These are phyloP conservation scores for Crocodylus rhombifer DNA, from an alignment of 2,797 vertebrate species.

Conservation along the genomic window DNA sequence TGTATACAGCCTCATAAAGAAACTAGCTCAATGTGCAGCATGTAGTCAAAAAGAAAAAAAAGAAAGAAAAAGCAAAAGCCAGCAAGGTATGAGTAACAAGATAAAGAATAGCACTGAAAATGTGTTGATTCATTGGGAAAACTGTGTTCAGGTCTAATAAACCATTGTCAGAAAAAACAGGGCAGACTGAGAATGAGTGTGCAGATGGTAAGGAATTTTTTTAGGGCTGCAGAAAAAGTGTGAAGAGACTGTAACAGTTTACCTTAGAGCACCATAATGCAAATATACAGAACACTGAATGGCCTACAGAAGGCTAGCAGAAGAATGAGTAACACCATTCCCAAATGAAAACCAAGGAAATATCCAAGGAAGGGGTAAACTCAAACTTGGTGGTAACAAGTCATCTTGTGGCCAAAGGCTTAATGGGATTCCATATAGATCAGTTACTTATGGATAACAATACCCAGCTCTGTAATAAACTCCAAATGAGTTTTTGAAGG, in stretches of 20 bases:
- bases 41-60: too few relatives aligned
- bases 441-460: neutral
- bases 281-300: neutral
- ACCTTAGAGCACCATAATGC: neutral
- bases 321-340: neutral
- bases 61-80: neutral
- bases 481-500: neutral
- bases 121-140: neutral
- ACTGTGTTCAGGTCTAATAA: neutral
- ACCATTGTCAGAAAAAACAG: neutral
- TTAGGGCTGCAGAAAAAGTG: neutral
- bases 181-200: neutral
- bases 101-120: neutral
- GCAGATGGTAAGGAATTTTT: neutral
- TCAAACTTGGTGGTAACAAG: neutral
- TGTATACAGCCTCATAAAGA: neutral
- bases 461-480: neutral
- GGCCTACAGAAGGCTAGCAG: neutral
- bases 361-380: neutral
- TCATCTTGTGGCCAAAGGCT: neutral
- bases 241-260: conserved; percentile 1
- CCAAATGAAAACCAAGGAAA: neutral
- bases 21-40: too few relatives aligned
- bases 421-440: neutral
- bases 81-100: neutral